Base-by-base conservation (phyloP, 2,113 vertebrate species). In the Himantopus leucocephalus region DNA sequence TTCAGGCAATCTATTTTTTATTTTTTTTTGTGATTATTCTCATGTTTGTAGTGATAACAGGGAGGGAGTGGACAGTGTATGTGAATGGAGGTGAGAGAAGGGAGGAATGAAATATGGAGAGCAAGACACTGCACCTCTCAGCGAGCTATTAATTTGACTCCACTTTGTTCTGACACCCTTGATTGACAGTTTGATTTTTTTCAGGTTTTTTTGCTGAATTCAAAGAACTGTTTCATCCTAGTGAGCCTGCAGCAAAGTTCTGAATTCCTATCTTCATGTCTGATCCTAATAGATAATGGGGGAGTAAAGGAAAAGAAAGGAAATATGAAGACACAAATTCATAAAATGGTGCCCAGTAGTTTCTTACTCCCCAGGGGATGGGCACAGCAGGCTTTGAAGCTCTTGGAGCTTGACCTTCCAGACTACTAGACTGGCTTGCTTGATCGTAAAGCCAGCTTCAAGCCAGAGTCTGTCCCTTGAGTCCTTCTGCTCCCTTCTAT, bases 331-430 rank as follows among this genome's bases (percentile, higher is more conserved):
- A 41, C 0, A 0, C 27, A 83, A 35, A 53, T 50, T 91, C n/a
- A 52, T 8, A 24, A 60, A 35, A 82, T n/a, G 17, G 4, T 84
- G 48, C 26, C 39, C 12, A 17, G 39, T 55, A 80, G 48, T 85
- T 97, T 91, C 56, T 22, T 27, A 68, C 16, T 35, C 2, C 16
- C 18, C 10, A 70, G 24, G 11, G 20, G 6, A 14, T 4, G 12
- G 58, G 3, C 14, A 39, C 14, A 79, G 29, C 34, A 82, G 41
- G 12, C 70, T 92, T 92, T 91, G 76, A 94, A 94, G 50, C 53
- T 89, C 73, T 87, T 82, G 53, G 27, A 94, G 19, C 52, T 78
- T 70, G 71, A 91, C 64, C 82, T 92, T 89, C 62, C 70, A 78
- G 70, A 81, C 35, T 63, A 1, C 58, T 84, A 59, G 37, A 24